These are phyloP conservation scores for Dromococcyx pavoninus DNA, from an alignment of 2,797 vertebrate genomes.

Conservation along the genomic window DNA sequence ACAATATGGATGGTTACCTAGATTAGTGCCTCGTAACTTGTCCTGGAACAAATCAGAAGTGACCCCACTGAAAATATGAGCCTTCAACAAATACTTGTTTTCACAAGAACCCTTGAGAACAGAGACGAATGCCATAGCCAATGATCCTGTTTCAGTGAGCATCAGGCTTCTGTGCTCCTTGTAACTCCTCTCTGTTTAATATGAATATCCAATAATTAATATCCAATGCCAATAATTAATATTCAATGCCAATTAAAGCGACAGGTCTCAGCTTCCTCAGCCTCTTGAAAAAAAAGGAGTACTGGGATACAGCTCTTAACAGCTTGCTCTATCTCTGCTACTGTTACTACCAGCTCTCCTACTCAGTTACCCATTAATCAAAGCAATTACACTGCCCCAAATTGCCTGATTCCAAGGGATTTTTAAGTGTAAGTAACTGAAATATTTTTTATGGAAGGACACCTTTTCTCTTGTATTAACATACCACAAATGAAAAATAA, in stretches of 20 bases:
- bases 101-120: not conserved
- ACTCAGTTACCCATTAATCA: not conserved
- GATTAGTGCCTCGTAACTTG: not conserved
- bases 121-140: rapidly evolving
- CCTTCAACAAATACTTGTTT: not conserved
- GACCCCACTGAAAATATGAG: not conserved
- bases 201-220: too few relatives aligned
- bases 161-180: not conserved
- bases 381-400: not conserved
- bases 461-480: conserved; percentile 23
- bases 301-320: not conserved
- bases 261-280: not conserved
- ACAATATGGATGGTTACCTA: not conserved
- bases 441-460: conserved; percentile 43
- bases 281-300: conserved; percentile 15
- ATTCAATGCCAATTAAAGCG: not conserved
- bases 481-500: conserved; percentile 43
- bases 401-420: conserved; percentile 12
- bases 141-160: not conserved
- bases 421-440: conserved; percentile 29
- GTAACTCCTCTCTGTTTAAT: not conserved
- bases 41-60: conserved; percentile 14
- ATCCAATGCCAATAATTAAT: not conserved
- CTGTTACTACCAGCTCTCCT: not conserved
- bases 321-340: not conserved